Evolutionary conservation across 2,797 vertebrate species (phyloP), one percentile per base, ranked within the genome.

Genomic region (Benthosema pterotum): DNA sequence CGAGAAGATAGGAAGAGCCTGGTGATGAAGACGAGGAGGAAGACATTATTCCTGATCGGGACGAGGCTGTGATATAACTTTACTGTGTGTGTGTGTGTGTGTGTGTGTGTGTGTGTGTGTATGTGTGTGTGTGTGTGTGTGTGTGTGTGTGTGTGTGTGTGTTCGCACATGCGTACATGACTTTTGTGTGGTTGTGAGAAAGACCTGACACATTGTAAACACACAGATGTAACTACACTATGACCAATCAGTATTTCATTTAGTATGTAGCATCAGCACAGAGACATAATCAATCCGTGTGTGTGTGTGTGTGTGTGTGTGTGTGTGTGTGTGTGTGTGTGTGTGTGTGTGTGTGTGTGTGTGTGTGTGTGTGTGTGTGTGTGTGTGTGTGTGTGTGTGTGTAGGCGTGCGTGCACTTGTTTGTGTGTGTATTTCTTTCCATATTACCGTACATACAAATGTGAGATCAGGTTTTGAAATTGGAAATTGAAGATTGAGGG

Each of bases 381-480:
- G 13, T 46, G 45, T 14, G 1, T 46, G 45, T n/a, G 6, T 46
- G 43, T 2, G 13, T 46, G 45, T 14, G 45, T n/a, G 43, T 13
- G 11, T n/a, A 5, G 3, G 5, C 3, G 22, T 25, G 43, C 43
- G 43, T n/a, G 28, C 7, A 1, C 7, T 32, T 32, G 28, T 32
- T 32, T 32, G 28, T 38, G 32, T 38, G 32, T 38, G 45, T 25
- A 25, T 46, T 13, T 13, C n/a, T n/a, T 15, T 22, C 17, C 5
- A 19, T 45, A 19, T 14, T 45, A 13, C n/a, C n/a, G n/a, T n/a
- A n/a, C 6, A 18, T 18, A 12, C 42, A 17, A 22, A n/a, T 22
- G 7, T 43, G 42, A 19, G n/a, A 57, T 57, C 43, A 57, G 5
- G 19, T 46, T 57, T 57, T 19, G 12, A 57, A 57, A 57, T 57